These are phyloP conservation scores for Chaetorhynchus papuensis DNA, from an alignment of 2,113 vertebrate species.

Conservation along the genomic window DNA sequence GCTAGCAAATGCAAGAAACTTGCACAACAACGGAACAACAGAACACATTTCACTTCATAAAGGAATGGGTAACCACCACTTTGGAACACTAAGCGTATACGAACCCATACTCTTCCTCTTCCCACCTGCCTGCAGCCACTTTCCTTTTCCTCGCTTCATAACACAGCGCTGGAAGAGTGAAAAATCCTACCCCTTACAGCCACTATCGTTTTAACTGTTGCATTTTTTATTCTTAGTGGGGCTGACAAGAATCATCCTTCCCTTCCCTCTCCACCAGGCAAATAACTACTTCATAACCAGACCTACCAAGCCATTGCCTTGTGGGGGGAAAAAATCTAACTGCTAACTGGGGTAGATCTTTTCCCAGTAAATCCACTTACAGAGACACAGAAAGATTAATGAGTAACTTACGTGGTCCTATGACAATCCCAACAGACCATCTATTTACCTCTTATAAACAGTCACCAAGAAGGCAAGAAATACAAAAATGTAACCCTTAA, in stretches of 20 bases:
- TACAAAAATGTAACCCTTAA: not conserved
- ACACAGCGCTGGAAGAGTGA: not conserved
- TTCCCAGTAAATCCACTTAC: not conserved
- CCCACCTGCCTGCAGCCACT: not conserved
- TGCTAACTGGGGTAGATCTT: not conserved
- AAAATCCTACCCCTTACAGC: not conserved
- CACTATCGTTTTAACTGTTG: not conserved
- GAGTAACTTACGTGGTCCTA: not conserved
- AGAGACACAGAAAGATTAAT: not conserved
- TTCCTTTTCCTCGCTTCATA: not conserved
- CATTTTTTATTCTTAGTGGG: not conserved
- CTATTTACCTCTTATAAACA: not conserved
- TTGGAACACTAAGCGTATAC: not conserved
- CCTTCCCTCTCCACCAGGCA: not conserved
- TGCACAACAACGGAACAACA: not conserved
- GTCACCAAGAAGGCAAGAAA: not conserved
- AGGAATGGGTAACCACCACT: not conserved
- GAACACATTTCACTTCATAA: not conserved
- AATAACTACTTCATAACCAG: not conserved
- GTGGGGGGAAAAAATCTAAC: not conserved
- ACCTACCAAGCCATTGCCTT: not conserved
- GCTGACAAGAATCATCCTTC: not conserved
- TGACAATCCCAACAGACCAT: not conserved
- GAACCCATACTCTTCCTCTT: not conserved
- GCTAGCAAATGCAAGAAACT: not conserved